A percentile compares a stretch with the other conserved stretches of the same genome.
These are phyloP conservation scores for Diogma glabrata DNA, from an alignment of 2,888 invertebrate species.

Conservation along the genomic window DNA sequence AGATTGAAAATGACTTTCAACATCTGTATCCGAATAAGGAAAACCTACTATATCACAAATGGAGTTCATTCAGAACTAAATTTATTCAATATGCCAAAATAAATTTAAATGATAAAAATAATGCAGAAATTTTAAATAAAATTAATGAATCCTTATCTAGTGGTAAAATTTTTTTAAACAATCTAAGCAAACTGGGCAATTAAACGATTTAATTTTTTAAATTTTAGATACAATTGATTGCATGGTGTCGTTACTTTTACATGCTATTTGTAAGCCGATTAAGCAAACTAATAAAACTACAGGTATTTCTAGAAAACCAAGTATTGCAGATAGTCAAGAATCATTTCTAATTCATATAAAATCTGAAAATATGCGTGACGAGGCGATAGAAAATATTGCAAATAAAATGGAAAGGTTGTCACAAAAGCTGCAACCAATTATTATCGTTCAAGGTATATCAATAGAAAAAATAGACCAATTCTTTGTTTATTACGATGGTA, in stretches of 20 bases:
- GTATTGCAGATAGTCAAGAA: constrained; percentile 1
- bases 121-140: not conserved
- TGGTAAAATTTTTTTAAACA: not conserved
- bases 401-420: not conserved
- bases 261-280: not conserved
- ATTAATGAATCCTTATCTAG: not conserved
- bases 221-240: not conserved
- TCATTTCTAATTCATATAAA: not conserved
- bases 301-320: not conserved
- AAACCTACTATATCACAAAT: not conserved
- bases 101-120: not conserved
- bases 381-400: not conserved
- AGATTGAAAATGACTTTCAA: not conserved
- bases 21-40: not conserved
- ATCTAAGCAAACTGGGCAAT: not conserved
- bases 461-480: not conserved
- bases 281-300: not conserved
- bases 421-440: not conserved
- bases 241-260: not conserved
- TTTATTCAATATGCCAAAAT: not conserved
- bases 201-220: not conserved
- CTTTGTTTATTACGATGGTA: not conserved
- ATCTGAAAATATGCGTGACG: not conserved
- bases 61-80: not conserved
- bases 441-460: not conserved